These are phyloP conservation scores for Dioctria linearis DNA, from an alignment of 2,888 invertebrate species.

Conservation along the genomic window DNA sequence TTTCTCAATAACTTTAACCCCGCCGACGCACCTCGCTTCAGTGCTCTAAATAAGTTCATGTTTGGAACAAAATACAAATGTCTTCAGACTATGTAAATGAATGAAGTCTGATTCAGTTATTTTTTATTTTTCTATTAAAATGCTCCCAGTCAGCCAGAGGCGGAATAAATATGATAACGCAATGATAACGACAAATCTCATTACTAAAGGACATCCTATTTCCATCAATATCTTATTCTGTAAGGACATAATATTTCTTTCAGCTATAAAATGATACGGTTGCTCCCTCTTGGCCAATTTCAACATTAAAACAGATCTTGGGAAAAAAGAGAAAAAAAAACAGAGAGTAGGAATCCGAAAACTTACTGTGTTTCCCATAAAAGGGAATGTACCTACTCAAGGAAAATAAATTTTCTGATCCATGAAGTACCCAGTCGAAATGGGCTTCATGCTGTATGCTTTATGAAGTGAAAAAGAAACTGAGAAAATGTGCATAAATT, in stretches of 20 bases:
- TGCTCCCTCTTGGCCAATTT: neutral
- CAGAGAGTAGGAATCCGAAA: neutral
- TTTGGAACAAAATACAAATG: too few relatives aligned
- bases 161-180: constrained; percentile 26
- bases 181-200: constrained; percentile 47
- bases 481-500: constrained; percentile 7
- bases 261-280: too few relatives aligned
- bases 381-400: constrained; percentile 14
- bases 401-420: constrained; percentile 33
- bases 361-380: neutral
- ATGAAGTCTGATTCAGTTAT: too few relatives aligned
- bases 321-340: neutral
- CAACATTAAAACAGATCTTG: neutral
- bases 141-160: too few relatives aligned
- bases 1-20: too few relatives aligned
- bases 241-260: neutral
- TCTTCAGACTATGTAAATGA: too few relatives aligned
- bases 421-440: constrained; percentile 32
- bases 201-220: constrained; percentile 31
- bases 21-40: too few relatives aligned
- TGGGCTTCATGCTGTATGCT: constrained; percentile 37
- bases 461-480: constrained; percentile 33
- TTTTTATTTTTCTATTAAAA: too few relatives aligned
- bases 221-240: constrained; percentile 27
- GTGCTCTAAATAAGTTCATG: too few relatives aligned